These are phyloP conservation scores for Hemibates koningsi DNA, from an alignment of 2,113 vertebrate species.

Conservation along the genomic window DNA sequence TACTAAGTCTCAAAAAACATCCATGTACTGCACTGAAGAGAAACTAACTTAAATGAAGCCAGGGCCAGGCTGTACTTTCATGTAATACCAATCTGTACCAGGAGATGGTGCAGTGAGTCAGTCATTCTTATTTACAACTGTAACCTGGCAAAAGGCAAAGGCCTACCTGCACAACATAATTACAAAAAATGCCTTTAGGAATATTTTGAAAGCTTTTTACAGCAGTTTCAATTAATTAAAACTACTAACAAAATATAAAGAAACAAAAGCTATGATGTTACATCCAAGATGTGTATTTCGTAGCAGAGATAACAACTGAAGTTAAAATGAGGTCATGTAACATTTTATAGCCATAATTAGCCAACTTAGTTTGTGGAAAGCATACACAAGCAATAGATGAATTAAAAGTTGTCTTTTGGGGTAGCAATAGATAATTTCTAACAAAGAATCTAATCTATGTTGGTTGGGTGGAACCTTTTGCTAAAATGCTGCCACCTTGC, in stretches of 20 bases:
- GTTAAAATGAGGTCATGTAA: background rate
- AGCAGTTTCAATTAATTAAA: background rate
- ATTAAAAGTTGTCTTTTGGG: background rate
- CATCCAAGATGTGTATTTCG: background rate
- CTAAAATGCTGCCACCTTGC: background rate
- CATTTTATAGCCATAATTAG: background rate
- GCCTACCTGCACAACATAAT: background rate
- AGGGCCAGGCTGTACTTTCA: background rate
- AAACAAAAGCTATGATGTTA: background rate
- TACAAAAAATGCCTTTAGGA: background rate
- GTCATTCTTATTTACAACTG: background rate
- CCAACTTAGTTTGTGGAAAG: background rate
- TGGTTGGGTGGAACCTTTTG: background rate
- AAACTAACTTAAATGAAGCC: background rate
- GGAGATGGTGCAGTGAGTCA: background rate
- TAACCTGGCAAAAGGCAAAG: background rate
- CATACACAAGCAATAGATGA: background rate
- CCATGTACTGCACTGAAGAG: background rate
- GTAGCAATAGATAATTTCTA: background rate
- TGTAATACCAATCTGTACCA: background rate
- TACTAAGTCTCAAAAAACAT: background rate
- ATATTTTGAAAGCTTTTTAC: background rate
- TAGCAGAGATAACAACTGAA: background rate
- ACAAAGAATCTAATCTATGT: background rate
- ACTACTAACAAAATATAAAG: background rate